Evolutionary conservation across 2,888 invertebrate genomes (phyloP), one percentile per base, ranked within the genome.

Genomic region (Andricus curvator): DNA sequence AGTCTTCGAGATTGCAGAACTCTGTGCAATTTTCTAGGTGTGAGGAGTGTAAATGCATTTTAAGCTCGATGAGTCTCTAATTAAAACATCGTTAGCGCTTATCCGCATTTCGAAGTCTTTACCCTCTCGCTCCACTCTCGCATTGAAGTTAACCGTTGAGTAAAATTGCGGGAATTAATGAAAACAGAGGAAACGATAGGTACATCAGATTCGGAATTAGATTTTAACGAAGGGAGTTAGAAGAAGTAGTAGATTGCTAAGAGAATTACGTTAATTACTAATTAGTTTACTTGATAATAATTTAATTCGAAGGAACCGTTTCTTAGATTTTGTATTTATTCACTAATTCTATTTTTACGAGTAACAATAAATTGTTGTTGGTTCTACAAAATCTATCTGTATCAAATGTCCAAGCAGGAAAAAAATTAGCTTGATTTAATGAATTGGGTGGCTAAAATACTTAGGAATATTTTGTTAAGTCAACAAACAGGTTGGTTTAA

Each of bases 41-140:
- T 33, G n/a, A 74, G 56, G 15, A 74, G 56, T 74, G 74, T 74
- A 56, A 74, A 56, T 74, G 74, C 74, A 74, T 74, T 74, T 74
- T 74, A 56, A 56, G 74, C 74, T 74, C 74, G 74, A 74, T 33
- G 56, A 74, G 74, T 74, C 74, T 74, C 51, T 74, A 56, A 74
- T 74, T 74, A 74, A 74, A 74, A 74, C 56, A 74, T 74, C 74
- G 74, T 74, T 74, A 74, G 74, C 74, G 74, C 74, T 56, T 74
- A 74, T 74, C 74, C 74, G 33, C 56, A 74, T 74, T 74, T 56
- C 74, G 74, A 51, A 51, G 74, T 56, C 74, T 74, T 74, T 74
- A 74, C 56, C 70, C 33, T 56, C 74, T 56, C 51, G 74, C 56
- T 74, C 51, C 29, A 74, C 33, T 74, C 74, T 20, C 56, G 74